Evolutionary conservation across 2,113 vertebrate species (phyloP), one percentile per base, ranked within the genome.

Genomic region (Manacus vitellinus): DNA sequence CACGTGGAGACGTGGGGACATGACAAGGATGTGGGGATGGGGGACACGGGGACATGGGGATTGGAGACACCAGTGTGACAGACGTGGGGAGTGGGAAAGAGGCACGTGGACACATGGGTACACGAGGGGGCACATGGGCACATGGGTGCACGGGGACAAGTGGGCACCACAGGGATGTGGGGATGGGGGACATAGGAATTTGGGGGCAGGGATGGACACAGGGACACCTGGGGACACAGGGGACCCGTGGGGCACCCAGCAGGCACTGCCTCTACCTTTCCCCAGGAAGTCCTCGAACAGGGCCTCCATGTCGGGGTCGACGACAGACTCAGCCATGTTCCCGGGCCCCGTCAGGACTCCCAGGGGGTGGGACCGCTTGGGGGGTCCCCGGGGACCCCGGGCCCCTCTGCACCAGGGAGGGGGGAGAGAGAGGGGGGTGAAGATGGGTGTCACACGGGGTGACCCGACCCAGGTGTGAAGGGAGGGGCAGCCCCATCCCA

Each of bases 341-440:
- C 65, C 12, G 0, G 31, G 46, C 5, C 6, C 68, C 5, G 9
- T 17, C 27, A 3, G 17, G 3, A 8, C 7, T 47, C 9, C 4
- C 8, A 0, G 21, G 4, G 6, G 24, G 7, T 1, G 28, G 16
- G 37, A 16, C 11, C 0, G 2, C 31, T 18, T 6, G 6, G 0
- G 24, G 28, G 9, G 35, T 25, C 75, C 33, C 56, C 0, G 0
- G 13, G 41, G 54, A 15, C 70, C 31, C 13, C 3, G 1, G 9
- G 39, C 35, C n/a, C 14, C 0, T 3, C 71, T 67, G 91, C 2
- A 14, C 7, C 16, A 10, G 3, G 19, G 28, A 37, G 4, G 31
- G 8, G 27, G 20, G 21, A 44, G 52, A 67, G 20, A 41, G 28
- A 41, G 10, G 31, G 4, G 12, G 31, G 8, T 70, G 43, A 70